Conservation (phyloP, 2,113 vertebrate species). For the Pedetes capensis region DNA sequence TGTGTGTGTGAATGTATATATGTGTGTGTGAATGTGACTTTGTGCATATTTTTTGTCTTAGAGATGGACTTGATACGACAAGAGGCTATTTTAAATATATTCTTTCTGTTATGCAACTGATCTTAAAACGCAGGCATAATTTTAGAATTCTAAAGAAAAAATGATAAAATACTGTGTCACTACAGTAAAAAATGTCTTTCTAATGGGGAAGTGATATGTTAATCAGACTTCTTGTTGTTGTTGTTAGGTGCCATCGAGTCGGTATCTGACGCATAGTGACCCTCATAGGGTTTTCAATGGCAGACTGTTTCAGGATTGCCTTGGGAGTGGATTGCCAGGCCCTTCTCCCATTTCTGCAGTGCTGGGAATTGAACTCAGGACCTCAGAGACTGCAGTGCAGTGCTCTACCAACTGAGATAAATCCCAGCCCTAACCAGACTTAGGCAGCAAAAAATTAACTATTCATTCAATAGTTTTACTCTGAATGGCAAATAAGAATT, state of each 20-base stretch:
- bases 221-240: background rate
- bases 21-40: background rate
- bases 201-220: conserved; percentile 17
- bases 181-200: background rate
- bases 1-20: background rate
- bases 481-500: conserved; percentile 29
- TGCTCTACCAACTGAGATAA: too few relatives aligned
- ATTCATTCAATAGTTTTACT: conserved; percentile 23
- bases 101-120: background rate
- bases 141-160: conserved; percentile 42
- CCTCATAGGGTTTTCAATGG: too few relatives aligned
- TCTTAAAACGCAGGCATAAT: conserved; percentile 43
- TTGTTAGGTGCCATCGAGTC: too few relatives aligned
- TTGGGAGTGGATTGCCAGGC: too few relatives aligned
- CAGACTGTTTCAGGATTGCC: too few relatives aligned
- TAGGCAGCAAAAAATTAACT: conserved; percentile 43
- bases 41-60: background rate
- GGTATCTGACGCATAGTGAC: too few relatives aligned
- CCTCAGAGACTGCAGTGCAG: too few relatives aligned
- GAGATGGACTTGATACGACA: background rate
- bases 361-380: too few relatives aligned
- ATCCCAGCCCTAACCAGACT: too few relatives aligned
- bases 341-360: too few relatives aligned
- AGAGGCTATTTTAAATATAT: background rate
- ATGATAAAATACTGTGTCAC: background rate